A percentile compares a stretch with the other conserved stretches of the same genome.
These are phyloP conservation scores for Onychomys arenicola DNA, from an alignment of 2,797 vertebrate genomes.

Conservation along the genomic window DNA sequence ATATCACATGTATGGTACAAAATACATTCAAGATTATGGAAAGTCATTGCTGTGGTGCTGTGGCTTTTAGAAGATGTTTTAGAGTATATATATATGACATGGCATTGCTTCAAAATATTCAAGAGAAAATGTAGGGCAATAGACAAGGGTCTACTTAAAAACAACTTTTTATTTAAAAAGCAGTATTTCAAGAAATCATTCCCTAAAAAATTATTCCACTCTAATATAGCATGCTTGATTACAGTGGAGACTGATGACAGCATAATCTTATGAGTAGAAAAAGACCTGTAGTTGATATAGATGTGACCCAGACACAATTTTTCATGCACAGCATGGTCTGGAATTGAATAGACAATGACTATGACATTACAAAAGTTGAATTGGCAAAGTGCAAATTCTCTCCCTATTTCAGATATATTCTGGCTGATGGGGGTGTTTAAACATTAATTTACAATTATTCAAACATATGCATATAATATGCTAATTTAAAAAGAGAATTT, in stretches of 20 bases:
- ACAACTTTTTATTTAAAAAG: constrained; percentile 31
- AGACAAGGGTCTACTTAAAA: constrained; percentile 6
- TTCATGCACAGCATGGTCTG: not conserved
- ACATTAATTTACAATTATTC: constrained; percentile 67
- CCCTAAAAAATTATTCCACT: not conserved
- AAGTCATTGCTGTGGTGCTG: not conserved
- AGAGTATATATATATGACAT: not conserved
- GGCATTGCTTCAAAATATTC: not conserved
- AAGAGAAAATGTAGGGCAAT: not conserved
- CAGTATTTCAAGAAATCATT: not conserved
- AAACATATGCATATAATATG: constrained; percentile 51
- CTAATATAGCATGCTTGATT: not conserved
- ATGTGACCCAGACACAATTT: not conserved
- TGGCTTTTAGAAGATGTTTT: rapidly evolving
- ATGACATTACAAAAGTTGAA: not conserved
- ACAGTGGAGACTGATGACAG: not conserved
- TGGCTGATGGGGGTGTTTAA: constrained; percentile 5
- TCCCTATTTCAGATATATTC: not conserved
- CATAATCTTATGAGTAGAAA: not conserved
- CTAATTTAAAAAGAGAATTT: constrained; percentile 52
- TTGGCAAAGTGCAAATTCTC: not conserved
- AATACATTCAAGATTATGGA: not conserved
- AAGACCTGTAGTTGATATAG: not conserved
- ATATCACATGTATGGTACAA: not conserved
- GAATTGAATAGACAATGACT: not conserved